These are phyloP conservation scores for Liasis olivaceus DNA, from an alignment of 2,797 vertebrate species.

Conservation along the genomic window DNA sequence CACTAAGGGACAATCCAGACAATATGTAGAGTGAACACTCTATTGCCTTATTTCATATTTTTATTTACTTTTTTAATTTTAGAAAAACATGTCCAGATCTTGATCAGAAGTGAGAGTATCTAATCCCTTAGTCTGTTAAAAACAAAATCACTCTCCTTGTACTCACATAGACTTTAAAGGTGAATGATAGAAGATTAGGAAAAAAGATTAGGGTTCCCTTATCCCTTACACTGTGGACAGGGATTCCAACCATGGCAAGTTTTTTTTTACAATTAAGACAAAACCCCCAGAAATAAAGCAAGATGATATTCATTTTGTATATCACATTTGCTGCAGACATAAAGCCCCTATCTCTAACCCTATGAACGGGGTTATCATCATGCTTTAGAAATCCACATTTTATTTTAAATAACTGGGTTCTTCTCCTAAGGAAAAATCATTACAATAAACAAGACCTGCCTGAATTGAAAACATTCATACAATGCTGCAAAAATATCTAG, in stretches of 20 bases:
- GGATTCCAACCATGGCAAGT: neutral
- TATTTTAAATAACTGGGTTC: conserved; percentile 58
- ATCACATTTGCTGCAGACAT: neutral
- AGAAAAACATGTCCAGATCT: neutral
- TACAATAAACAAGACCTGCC: neutral
- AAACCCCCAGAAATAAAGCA: neutral
- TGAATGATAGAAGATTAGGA: neutral
- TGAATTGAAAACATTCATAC: conserved; percentile 8
- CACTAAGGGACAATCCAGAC: conserved; percentile 48
- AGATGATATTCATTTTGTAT: neutral
- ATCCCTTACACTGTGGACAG: neutral
- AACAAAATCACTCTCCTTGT: neutral
- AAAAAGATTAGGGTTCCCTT: too few relatives aligned
- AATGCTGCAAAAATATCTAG: conserved; percentile 10
- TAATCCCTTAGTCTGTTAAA: neutral
- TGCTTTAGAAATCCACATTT: conserved; percentile 56
- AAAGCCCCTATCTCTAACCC: neutral
- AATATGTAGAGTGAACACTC: neutral
- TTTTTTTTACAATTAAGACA: neutral
- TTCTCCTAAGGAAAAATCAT: neutral
- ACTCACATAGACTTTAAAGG: neutral
- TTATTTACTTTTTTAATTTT: neutral
- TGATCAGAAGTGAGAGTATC: neutral
- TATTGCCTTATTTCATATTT: neutral
- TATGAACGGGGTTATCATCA: neutral